Conservation (phyloP, 2,797 vertebrate species). For the Novumbra hubbsi region DNA sequence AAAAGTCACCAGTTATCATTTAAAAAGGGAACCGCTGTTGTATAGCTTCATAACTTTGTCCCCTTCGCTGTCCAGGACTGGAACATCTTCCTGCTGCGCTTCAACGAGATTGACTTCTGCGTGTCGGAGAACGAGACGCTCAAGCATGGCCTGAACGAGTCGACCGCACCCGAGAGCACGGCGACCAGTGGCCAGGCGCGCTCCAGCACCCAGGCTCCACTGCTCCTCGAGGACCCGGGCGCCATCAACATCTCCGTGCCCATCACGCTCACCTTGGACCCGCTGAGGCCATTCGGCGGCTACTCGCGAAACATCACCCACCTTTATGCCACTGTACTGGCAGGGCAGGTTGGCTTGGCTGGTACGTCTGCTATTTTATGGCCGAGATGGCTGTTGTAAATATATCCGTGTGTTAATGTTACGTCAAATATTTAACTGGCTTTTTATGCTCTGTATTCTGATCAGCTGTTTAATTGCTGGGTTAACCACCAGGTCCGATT, state of each 20-base stretch:
- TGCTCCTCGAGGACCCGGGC: conserved; percentile 88
- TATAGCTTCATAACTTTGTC: neutral
- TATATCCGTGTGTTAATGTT: no score
- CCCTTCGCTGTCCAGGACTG: conserved; percentile 81
- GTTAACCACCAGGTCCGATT: no score
- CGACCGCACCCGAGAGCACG: conserved; percentile 85
- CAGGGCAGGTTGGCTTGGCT: conserved; percentile 87
- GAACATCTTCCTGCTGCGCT: conserved; percentile 96
- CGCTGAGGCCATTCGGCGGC: conserved; percentile 88
- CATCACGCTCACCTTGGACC: conserved; percentile 94
- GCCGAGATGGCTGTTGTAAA: no score
- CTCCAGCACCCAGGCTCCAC: conserved; percentile 84
- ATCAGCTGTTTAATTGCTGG: no score
- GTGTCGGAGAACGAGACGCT: conserved; percentile 98
- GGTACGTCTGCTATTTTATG: no score
- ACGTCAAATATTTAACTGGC: no score
- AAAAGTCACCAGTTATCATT: neutral
- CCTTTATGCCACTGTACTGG: conserved; percentile 88
- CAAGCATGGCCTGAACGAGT: conserved; percentile 93
- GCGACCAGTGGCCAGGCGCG: conserved; percentile 86
- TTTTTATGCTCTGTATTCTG: no score
- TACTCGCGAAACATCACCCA: conserved; percentile 97
- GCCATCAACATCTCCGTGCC: conserved; percentile 92
- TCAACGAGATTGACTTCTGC: conserved; percentile 96
- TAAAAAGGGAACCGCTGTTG: neutral